phyloP scores from a whole-genome alignment of 2,113 vertebrate genomes.

The Solea senegalensis region DNA sequence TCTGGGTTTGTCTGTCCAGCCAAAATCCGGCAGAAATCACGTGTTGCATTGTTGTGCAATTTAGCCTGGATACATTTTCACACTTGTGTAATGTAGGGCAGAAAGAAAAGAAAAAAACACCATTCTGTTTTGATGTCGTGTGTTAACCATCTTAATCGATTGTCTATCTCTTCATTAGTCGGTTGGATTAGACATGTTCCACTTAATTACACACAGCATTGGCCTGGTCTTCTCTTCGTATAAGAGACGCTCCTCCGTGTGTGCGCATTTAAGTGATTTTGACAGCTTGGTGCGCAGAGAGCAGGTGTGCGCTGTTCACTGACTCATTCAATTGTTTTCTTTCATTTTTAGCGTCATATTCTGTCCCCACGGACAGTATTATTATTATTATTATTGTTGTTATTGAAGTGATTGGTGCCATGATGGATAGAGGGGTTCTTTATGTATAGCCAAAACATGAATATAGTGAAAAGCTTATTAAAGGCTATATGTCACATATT shows the following conservation, averaged over 20 bases:
- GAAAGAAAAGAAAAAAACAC: background rate
- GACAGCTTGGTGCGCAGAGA: constrained; percentile 80
- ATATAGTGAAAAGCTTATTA: too few relatives aligned
- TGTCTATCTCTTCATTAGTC: constrained; percentile 69
- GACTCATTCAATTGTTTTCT: constrained; percentile 67
- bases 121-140: constrained; percentile 22
- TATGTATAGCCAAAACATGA: background rate
- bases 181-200: constrained; percentile 74
- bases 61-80: background rate
- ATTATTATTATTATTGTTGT: constrained; percentile 7
- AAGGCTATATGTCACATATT: too few relatives aligned
- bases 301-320: constrained; percentile 80
- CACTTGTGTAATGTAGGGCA: background rate
- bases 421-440: constrained; percentile 26
- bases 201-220: constrained; percentile 69
- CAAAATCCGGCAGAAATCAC: too few relatives aligned
- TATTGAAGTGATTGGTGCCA: constrained; percentile 21
- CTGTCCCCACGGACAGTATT: constrained; percentile 25
- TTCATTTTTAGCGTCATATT: constrained; percentile 70
- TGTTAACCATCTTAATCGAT: constrained; percentile 66
- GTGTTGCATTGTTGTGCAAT: too few relatives aligned
- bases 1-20: too few relatives aligned
- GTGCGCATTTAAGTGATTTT: constrained; percentile 75
- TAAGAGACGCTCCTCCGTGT: constrained; percentile 70
- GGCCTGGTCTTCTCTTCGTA: constrained; percentile 38